Evolutionary conservation across 2,888 invertebrate genomes (phyloP), one percentile per base, ranked within the genome.

Genomic region (Sipha maydis): DNA sequence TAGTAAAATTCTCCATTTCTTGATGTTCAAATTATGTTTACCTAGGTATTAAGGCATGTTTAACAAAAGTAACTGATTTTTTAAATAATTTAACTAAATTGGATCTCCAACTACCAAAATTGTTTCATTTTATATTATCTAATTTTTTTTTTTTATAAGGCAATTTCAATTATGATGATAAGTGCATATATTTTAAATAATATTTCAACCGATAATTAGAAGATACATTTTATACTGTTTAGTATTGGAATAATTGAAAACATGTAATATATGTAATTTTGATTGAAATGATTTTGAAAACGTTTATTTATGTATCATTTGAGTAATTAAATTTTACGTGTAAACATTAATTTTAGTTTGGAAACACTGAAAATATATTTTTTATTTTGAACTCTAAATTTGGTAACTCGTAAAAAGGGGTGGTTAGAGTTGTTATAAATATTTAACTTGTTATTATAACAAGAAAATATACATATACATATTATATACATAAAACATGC

Each of bases 1-100:
- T 84, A 84, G 84, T 56, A 3, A 76, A 84, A 84, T 84, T 84
- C 41, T 76, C 84, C 76, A 76, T 67, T 76, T 67, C 21, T 67
- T 41, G 28, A 31, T 41, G 28, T 84, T 76, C 41, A 38, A 41
- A 41, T 82, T 41, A 82, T 69, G 7, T 69, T 82, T 41, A 48
- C 48, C 8, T 48, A 67, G 38, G 31, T 21, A 28, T 21, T 25
- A 67, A 77, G 17, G 11, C 41, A 8, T 61, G 14, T 76, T 76
- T 7, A 76, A 67, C 28, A 7, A 67, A 76, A 17, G 8, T 48
- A 76, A 84, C 11, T 82, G 61, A 67, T 80, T 80, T n/a, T n/a
- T 56, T 31, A 61, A 67, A 19, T 54, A 41, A 38, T 17, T 56
- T 84, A 75, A 34, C 17, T 8, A 48, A 76, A 76, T 61, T 31